A percentile compares a stretch with the other conserved stretches of the same genome.
Evolutionary conservation across 1,140 invertebrate species (phyloP).

Genomic region (Drosophila teissieri): DNA sequence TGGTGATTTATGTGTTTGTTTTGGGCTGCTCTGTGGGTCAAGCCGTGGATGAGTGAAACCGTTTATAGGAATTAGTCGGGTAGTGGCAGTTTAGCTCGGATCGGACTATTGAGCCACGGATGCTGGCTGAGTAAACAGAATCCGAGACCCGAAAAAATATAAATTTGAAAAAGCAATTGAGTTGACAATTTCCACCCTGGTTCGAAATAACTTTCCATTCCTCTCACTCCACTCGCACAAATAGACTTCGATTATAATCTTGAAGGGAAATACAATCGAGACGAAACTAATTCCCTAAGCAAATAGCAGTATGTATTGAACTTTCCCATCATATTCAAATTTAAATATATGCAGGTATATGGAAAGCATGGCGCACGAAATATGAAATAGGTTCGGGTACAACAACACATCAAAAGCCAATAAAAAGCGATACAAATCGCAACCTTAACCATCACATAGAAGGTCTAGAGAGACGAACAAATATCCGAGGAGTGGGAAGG

Average conservation of each 20-base stretch:
- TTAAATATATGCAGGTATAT: conserved; percentile 63
- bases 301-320: conserved; percentile 73
- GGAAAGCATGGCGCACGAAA: conserved; percentile 41
- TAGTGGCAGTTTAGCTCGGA: conserved; percentile 54
- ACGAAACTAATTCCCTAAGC: conserved; percentile 65
- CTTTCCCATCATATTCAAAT: conserved; percentile 58
- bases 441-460: conserved; percentile 57
- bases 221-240: conserved; percentile 22
- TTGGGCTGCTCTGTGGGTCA: conserved; percentile 77
- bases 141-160: conserved; percentile 13
- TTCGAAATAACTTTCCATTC: conserved; percentile 27
- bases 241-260: conserved; percentile 72
- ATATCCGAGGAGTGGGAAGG: not conserved
- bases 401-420: conserved; percentile 57
- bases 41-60: conserved; percentile 62
- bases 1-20: conserved; percentile 80
- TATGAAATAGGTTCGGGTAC: conserved; percentile 26
- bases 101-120: conserved; percentile 37
- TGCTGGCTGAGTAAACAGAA: conserved; percentile 72
- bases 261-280: conserved; percentile 20
- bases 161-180: conserved; percentile 26
- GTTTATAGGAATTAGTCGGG: conserved; percentile 71
- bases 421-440: conserved; percentile 62
- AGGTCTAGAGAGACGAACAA: conserved; percentile 1
- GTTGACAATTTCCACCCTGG: conserved; percentile 41